A percentile compares a stretch with the other conserved stretches of the same genome.
Evolutionary conservation across 2,797 vertebrate species (phyloP).

Genomic region (Ctenochaetus hawaiiensis): DNA sequence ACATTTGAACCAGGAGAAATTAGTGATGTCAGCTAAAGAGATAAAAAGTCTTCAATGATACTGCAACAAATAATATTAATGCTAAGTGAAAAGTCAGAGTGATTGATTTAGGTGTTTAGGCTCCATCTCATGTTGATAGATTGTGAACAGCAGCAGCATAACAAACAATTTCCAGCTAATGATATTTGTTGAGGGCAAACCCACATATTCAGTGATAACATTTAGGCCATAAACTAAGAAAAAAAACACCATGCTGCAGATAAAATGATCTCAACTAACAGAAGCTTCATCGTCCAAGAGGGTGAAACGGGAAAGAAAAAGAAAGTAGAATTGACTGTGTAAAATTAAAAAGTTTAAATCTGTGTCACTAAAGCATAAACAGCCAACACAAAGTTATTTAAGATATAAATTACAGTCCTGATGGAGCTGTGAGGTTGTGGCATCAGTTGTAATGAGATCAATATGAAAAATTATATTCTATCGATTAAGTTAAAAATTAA

Average conservation of each 20-base stretch:
- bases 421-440: conserved; percentile 3
- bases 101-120: not conserved
- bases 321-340: not conserved
- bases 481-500: conserved; percentile 54
- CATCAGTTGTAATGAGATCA: conserved; percentile 11
- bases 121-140: not conserved
- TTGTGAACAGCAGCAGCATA: not conserved
- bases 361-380: not conserved
- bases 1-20: not conserved
- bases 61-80: not conserved
- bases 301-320: not conserved
- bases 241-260: not conserved
- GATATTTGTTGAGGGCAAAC: not conserved
- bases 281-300: not conserved
- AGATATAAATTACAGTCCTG: not conserved
- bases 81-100: not conserved
- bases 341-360: not conserved
- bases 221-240: not conserved
- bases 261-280: not conserved
- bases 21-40: not conserved
- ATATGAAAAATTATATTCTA: conserved; percentile 35
- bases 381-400: not conserved
- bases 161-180: not conserved
- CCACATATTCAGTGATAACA: not conserved
- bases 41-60: not conserved